These are phyloP conservation scores for Luidia sarsii DNA, from an alignment of 53 echinoderm and acorn worm genomes.

Conservation along the genomic window DNA sequence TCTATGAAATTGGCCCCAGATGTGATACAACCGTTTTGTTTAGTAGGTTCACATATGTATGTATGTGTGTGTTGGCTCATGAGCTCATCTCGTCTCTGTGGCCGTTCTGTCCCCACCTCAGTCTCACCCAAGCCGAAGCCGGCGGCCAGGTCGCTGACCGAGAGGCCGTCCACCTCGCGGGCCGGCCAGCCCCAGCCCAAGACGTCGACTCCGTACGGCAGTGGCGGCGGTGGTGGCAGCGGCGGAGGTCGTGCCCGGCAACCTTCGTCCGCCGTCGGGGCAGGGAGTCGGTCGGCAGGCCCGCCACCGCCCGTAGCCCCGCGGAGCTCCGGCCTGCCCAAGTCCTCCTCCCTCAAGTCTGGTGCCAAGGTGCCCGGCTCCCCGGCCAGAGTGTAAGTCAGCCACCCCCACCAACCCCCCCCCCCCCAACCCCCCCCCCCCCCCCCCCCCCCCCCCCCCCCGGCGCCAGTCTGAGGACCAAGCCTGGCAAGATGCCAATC, in stretches of 20 bases:
- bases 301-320: constrained; percentile 92
- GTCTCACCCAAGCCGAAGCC: constrained; percentile 35
- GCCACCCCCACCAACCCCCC: too few species aligned
- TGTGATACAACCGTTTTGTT: too few species aligned
- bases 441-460: too few species aligned
- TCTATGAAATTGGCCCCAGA: too few species aligned
- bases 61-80: too few species aligned
- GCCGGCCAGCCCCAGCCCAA: constrained; percentile 40
- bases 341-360: constrained; percentile 39
- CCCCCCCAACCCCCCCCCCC: too few species aligned
- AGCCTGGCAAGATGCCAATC: too few species aligned
- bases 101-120: not conserved
- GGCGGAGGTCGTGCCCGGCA: constrained; percentile 17
- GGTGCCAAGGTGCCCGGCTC: constrained; percentile 42
- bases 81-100: too few species aligned
- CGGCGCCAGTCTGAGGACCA: too few species aligned
- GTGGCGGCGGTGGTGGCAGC: too few species aligned
- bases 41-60: too few species aligned
- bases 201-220: constrained; percentile 22
- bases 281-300: constrained; percentile 3
- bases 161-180: constrained; percentile 20
- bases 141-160: not conserved
- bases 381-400: constrained; percentile 60
- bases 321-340: constrained; percentile 48
- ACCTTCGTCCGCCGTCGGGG: too few species aligned